These are phyloP conservation scores for Sturnira hondurensis DNA, from an alignment of 2,113 vertebrate species.

Conservation along the genomic window DNA sequence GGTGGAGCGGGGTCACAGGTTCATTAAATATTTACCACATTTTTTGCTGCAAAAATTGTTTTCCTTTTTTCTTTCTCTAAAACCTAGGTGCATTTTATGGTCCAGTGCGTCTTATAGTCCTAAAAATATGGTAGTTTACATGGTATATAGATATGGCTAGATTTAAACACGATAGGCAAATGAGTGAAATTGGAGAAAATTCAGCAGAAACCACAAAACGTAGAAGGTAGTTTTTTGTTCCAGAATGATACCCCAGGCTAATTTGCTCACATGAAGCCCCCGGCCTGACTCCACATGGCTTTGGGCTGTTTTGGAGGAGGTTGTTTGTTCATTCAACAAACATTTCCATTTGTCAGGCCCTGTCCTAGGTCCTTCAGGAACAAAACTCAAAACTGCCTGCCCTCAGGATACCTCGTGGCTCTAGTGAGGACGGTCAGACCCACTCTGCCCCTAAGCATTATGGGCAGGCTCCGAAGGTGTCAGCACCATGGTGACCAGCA, in stretches of 20 bases:
- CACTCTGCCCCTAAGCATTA: neutral
- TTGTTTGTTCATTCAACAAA: neutral
- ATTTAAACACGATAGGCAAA: neutral
- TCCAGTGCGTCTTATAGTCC: too few species aligned
- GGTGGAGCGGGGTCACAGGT: too few species aligned
- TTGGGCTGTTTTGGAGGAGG: neutral
- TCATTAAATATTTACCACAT: too few species aligned
- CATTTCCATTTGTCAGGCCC: neutral
- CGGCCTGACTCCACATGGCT: neutral
- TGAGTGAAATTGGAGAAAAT: neutral
- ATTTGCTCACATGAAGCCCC: neutral
- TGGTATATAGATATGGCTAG: neutral
- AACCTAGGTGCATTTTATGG: too few species aligned
- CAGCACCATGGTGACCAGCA: neutral
- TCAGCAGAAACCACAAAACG: neutral
- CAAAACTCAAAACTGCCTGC: neutral
- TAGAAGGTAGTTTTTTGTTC: neutral
- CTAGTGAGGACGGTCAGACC: neutral
- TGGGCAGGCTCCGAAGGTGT: fast-evolving
- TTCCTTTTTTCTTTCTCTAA: too few species aligned
- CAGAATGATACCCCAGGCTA: neutral
- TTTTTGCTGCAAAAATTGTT: too few species aligned
- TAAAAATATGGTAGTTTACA: neutral
- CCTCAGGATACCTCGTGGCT: neutral
- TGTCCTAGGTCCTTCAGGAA: neutral